Base-by-base conservation (phyloP, 2,113 vertebrate genomes). In the Catharus minimus region DNA sequence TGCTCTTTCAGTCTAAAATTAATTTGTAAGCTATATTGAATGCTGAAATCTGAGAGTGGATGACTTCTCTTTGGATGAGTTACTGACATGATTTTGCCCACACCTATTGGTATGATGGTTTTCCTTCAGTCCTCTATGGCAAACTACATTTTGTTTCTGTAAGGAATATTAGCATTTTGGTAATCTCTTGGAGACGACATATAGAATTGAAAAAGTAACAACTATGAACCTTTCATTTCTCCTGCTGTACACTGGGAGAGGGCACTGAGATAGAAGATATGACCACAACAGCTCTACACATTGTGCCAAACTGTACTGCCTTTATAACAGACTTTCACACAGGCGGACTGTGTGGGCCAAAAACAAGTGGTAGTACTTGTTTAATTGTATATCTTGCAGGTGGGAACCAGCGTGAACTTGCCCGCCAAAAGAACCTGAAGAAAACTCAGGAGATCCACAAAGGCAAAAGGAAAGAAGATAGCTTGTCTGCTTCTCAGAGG, bases 391-490 rank as follows among this genome's bases (percentile, higher is more conserved):
- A 13, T 56, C 44, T 88, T 85, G 22, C 92, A 98, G 97, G 97
- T 94, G 98, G 98, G 91, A 98, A 98, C 93, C 97, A 98, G 77
- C 94, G 97, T 92, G 97, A 98, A 89, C 96, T 98, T 92, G 97
- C 98, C 52, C 97, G 97, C 66, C 97, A 97, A 38, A 98, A 98
- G 77, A 98, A 98, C 69, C 95, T 98, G 95, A 98, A 98, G 90
- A 98, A 98, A 94, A 95, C 93, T 46, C 98, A 98, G 89, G 98
- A 98, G 78, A 97, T 92, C 30, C 97, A 93, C 80, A 98, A 98
- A 84, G 98, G 98, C 36, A 98, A 98, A 94, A 97, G 97, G 88
- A 98, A 98, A 95, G 98, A 98, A 30, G 97, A 98, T 74, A 96
- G 95, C 65, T 84, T 98, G 79, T 97, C 97, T 88, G 80, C 97